phyloP scores from a whole-genome alignment of 2,113 vertebrate species.

The Strix uralensis region DNA sequence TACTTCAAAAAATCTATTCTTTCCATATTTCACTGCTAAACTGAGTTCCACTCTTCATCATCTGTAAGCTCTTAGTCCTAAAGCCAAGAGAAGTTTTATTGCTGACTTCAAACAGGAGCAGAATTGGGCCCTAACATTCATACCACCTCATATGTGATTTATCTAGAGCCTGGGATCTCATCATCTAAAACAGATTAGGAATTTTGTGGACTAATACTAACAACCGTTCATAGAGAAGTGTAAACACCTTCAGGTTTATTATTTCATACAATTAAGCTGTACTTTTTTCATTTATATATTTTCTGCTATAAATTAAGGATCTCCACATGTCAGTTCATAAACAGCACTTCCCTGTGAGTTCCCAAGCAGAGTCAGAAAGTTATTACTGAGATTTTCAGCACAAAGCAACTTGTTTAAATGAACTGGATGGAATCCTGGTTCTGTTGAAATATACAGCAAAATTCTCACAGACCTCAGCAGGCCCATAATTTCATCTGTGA shows the following conservation, averaged over 20 bases:
- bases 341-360: not conserved
- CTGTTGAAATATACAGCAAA: not conserved
- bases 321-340: not conserved
- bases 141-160: slow-evolving; percentile 28
- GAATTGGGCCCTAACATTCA: slow-evolving; percentile 1
- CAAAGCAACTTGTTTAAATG: not conserved
- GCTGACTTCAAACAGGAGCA: slow-evolving; percentile 55
- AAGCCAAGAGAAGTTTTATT: slow-evolving; percentile 37
- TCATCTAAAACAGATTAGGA: slow-evolving; percentile 29
- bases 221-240: not conserved
- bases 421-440: not conserved
- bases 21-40: not conserved
- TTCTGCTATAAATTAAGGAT: slow-evolving; percentile 10
- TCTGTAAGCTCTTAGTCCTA: slow-evolving; percentile 27
- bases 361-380: not conserved
- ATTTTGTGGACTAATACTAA: not conserved
- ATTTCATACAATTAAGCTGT: not conserved
- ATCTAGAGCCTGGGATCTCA: not conserved
- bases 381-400: not conserved
- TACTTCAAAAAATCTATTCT: not conserved
- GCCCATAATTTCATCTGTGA: slow-evolving; percentile 17
- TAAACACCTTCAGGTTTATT: slow-evolving; percentile 9
- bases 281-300: not conserved
- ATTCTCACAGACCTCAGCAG: not conserved
- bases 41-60: slow-evolving; percentile 23